Percentiles rank a stretch among this genome's conserved stretches.
Conservation (phyloP, 35 echinoderm and acorn worm genomes). For the Nesometra sesokonis region DNA sequence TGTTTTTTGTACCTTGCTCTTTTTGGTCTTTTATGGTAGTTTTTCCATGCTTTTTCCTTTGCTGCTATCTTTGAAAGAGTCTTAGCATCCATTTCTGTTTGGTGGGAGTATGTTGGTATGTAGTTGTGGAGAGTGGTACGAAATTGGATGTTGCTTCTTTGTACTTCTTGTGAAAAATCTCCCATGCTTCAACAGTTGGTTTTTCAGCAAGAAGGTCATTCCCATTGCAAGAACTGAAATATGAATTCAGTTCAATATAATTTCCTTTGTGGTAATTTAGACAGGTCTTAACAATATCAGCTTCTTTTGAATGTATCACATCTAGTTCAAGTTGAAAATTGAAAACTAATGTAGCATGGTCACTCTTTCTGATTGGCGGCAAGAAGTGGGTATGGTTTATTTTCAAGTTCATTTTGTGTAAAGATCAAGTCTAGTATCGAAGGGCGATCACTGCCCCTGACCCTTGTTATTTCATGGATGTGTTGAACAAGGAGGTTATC, state of each 20-base stretch:
- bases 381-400: neutral
- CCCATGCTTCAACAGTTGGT: neutral
- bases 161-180: neutral
- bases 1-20: neutral
- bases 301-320: neutral
- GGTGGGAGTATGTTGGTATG: neutral
- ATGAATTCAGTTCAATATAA: neutral
- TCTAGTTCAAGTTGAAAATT: neutral
- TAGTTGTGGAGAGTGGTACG: neutral
- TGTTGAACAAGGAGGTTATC: neutral
- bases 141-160: neutral
- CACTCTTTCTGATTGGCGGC: neutral
- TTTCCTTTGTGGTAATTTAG: neutral
- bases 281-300: neutral
- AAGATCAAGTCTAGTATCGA: neutral
- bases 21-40: neutral
- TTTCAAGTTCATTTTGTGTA: neutral
- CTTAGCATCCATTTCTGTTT: neutral
- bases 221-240: neutral
- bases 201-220: neutral
- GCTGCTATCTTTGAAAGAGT: neutral
- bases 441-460: neutral
- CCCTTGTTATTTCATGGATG: neutral
- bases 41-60: neutral
- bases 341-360: neutral